Conservation (phyloP, 2,113 vertebrate genomes). For the Mystacornis crossleyi region DNA sequence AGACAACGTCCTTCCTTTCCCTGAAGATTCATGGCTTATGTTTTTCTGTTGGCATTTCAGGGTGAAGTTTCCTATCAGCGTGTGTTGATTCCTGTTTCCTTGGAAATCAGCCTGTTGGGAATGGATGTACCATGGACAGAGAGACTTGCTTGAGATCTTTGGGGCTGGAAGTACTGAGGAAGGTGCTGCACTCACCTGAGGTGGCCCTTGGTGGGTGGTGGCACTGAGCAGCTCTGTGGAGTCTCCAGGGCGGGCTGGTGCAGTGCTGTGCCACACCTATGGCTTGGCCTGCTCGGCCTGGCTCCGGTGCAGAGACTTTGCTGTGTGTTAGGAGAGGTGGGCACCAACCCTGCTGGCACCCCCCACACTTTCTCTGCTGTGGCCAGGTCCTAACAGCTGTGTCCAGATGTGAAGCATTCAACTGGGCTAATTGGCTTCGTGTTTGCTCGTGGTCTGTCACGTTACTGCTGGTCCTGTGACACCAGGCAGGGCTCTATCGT, state of each 20-base stretch:
- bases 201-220: not conserved
- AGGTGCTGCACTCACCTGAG: not conserved
- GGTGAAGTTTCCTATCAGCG: not conserved
- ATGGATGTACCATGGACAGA: accelerated
- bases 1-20: not conserved
- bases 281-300: not conserved
- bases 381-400: not conserved
- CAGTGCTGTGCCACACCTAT: not conserved
- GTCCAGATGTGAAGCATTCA: not conserved
- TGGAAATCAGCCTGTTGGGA: not conserved
- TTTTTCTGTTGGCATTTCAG: not conserved
- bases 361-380: not conserved
- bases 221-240: too few relatives aligned
- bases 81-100: accelerated
- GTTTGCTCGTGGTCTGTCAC: not conserved
- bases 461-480: accelerated
- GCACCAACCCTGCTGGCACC: not conserved
- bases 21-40: not conserved
- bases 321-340: not conserved
- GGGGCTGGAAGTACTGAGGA: not conserved
- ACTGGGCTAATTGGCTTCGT: accelerated
- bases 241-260: not conserved
- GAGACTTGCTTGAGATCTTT: too few relatives aligned
- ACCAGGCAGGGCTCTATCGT: not conserved
- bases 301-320: not conserved